Conservation (phyloP, 2,113 vertebrate genomes). For the Polypterus senegalus region DNA sequence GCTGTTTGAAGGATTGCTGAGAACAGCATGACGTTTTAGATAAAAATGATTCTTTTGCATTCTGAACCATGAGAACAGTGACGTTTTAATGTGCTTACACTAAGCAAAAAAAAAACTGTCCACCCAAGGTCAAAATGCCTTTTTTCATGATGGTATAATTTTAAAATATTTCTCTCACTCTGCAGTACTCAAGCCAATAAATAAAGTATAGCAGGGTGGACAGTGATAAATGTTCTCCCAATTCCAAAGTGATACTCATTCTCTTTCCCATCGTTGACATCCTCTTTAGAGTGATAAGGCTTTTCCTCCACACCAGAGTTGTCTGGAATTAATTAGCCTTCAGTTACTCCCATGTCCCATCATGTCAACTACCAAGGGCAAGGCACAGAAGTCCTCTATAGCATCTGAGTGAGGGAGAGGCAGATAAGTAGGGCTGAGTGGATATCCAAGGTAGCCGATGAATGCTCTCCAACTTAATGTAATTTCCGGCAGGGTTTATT, state of each 20-base stretch:
- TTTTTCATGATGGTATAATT: no score
- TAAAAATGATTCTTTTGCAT: no score
- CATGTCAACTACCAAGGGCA: constrained; percentile 20
- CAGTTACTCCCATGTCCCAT: constrained; percentile 9
- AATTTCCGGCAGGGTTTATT: background rate
- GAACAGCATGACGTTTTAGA: no score
- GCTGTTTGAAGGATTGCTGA: no score
- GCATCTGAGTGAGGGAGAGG: constrained; percentile 5
- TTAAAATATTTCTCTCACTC: no score
- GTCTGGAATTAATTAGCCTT: constrained; percentile 27
- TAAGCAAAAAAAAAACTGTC: no score
- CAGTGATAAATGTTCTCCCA: constrained; percentile 17
- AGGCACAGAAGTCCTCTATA: background rate
- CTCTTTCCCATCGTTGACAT: constrained; percentile 9
- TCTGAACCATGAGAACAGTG: no score
- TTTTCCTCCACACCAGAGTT: constrained; percentile 7
- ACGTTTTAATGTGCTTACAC: no score
- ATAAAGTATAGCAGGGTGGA: constrained; percentile 12
- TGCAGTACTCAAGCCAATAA: background rate
- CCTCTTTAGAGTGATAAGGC: constrained; percentile 4
- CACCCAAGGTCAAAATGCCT: no score
- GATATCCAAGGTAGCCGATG: background rate
- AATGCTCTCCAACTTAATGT: constrained; percentile 17
- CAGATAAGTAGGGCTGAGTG: constrained; percentile 18
- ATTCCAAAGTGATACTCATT: constrained; percentile 23